A percentile compares a stretch with the other conserved stretches of the same genome.
Evolutionary conservation across 2,797 vertebrate species (phyloP).

Genomic region (Monodelphis domestica): DNA sequence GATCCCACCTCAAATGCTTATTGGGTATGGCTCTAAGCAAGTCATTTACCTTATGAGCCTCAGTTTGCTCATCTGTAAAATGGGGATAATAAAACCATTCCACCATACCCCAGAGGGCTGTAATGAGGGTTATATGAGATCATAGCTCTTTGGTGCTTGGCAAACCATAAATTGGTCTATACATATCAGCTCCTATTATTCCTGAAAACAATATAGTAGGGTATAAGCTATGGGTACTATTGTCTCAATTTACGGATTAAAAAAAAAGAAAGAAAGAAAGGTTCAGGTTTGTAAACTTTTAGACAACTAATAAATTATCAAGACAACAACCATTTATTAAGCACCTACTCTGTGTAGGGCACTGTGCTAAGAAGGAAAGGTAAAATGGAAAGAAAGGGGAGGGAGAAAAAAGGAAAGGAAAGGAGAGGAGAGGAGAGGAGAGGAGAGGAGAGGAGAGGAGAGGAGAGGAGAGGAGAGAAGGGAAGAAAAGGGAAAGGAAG

Average conservation of each 20-base stretch:
- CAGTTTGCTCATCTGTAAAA: no score
- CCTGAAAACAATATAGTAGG: not conserved
- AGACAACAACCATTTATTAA: not conserved
- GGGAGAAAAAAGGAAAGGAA: not conserved
- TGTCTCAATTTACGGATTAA: not conserved
- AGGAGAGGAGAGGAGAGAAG: no score
- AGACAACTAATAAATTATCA: not conserved
- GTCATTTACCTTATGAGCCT: no score
- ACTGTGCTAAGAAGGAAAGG: not conserved
- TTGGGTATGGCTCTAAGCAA: no score
- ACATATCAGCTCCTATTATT: not conserved
- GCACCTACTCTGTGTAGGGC: not conserved
- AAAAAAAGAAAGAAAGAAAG: no score
- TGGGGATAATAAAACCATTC: not conserved
- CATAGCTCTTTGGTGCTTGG: not conserved
- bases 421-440: no score
- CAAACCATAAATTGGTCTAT: not conserved
- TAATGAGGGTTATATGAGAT: not conserved
- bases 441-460: no score
- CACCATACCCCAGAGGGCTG: not conserved
- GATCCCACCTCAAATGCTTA: no score
- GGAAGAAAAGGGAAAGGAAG: no score
- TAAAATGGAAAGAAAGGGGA: not conserved
- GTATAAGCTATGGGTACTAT: not conserved
- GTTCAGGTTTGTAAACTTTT: not conserved